phyloP scores from a whole-genome alignment of 2,797 vertebrate genomes.

The Phrynocephalus forsythii region DNA sequence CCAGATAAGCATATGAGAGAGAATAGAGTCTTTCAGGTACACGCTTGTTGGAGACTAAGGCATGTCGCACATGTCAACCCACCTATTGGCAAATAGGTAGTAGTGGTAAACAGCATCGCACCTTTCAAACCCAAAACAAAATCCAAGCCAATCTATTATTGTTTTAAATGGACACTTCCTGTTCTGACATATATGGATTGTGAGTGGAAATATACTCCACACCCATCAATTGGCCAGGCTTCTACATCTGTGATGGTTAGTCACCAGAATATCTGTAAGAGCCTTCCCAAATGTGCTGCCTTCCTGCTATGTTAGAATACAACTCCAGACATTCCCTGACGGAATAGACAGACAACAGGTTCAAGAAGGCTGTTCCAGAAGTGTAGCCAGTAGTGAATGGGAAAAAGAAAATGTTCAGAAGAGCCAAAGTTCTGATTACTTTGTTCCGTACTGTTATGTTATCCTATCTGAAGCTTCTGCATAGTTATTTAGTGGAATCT shows the following conservation, averaged over 20 bases:
- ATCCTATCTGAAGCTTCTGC: background rate
- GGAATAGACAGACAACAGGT: background rate
- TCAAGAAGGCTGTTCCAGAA: background rate
- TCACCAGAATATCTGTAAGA: background rate
- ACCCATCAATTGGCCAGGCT: background rate
- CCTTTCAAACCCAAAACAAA: background rate
- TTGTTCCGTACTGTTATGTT: background rate
- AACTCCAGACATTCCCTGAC: background rate
- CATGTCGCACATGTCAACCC: background rate
- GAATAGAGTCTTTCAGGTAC: too few species aligned
- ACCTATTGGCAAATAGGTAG: background rate
- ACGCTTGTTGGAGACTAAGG: background rate
- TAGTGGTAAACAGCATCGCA: too few species aligned
- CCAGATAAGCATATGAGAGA: too few species aligned
- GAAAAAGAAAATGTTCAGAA: background rate
- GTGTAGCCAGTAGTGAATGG: background rate
- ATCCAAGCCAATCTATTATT: background rate
- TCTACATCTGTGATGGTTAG: background rate
- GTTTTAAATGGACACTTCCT: background rate
- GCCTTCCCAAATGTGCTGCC: background rate
- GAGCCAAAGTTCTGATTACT: background rate
- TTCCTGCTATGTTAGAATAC: background rate
- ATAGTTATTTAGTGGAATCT: conserved; percentile 24
- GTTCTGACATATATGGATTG: background rate
- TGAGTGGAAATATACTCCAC: background rate